Conservation (phyloP, 1,140 invertebrate genomes). For the Ctenoplectra terminalis region DNA sequence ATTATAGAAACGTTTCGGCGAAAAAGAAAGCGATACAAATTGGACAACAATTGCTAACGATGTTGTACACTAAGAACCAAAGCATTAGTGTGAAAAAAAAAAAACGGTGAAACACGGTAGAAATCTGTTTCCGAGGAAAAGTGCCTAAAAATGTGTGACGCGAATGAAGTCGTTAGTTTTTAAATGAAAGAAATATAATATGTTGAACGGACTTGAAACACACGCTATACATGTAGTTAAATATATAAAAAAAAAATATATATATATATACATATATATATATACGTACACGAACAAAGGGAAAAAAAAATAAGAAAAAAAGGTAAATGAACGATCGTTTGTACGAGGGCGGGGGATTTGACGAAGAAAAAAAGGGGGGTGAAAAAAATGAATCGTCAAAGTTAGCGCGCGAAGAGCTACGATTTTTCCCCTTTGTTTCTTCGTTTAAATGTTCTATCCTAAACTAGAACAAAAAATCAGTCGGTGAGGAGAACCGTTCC, state of each 20-base stretch:
- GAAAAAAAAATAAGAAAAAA: neutral
- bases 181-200: constrained; percentile 37
- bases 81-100: constrained; percentile 49
- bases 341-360: neutral
- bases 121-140: constrained; percentile 56
- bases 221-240: constrained; percentile 12
- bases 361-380: neutral
- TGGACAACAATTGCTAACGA: constrained; percentile 4
- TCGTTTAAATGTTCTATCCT: neutral
- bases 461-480: neutral
- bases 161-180: constrained; percentile 54
- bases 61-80: constrained; percentile 64
- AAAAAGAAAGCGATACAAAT: neutral
- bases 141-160: constrained; percentile 57
- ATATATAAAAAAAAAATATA: constrained; percentile 27
- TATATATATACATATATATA: constrained; percentile 21
- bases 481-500: neutral
- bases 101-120: constrained; percentile 28
- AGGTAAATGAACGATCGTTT: neutral
- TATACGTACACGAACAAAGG: neutral
- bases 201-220: constrained; percentile 23
- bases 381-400: neutral
- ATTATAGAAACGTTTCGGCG: neutral
- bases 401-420: neutral
- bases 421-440: neutral